Evolutionary conservation across 2,113 vertebrate genomes (phyloP).

Genomic region (Notiomystis cincta): DNA sequence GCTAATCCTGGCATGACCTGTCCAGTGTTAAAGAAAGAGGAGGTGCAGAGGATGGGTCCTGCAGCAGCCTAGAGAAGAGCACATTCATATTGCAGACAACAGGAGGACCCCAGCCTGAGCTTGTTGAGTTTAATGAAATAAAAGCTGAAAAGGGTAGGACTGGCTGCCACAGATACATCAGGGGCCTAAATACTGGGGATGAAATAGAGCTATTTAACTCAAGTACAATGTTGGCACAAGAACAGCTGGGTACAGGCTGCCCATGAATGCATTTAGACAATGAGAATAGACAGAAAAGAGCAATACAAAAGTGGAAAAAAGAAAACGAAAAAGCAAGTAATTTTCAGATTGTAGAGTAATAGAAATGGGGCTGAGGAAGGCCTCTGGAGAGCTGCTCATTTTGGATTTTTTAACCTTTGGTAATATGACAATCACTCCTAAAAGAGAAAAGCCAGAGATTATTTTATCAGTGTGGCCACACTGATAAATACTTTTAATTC

Average conservation of each 20-base stretch:
- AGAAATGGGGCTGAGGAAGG: background rate
- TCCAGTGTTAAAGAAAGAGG: background rate
- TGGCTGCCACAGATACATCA: background rate
- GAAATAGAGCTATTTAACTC: slow-evolving; percentile 26
- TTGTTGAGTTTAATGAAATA: background rate
- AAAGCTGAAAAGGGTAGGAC: background rate
- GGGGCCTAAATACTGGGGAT: background rate
- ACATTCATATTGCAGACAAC: background rate
- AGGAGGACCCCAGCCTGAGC: background rate
- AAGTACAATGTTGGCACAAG: slow-evolving; percentile 50
- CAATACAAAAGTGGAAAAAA: background rate
- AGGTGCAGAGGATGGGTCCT: background rate
- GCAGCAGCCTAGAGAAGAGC: background rate
- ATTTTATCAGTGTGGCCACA: background rate
- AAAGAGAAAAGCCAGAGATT: background rate
- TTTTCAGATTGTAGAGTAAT: slow-evolving; percentile 37
- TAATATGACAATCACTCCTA: background rate
- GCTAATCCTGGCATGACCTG: background rate
- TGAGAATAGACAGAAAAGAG: slow-evolving; percentile 6
- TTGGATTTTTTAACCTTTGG: background rate
- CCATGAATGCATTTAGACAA: slow-evolving; percentile 51
- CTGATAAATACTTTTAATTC: background rate
- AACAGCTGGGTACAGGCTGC: slow-evolving; percentile 42
- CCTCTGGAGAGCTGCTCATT: background rate
- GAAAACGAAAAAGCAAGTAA: background rate